phyloP scores from a whole-genome alignment of 1,140 invertebrate genomes.

The Atta cephalotes region DNA sequence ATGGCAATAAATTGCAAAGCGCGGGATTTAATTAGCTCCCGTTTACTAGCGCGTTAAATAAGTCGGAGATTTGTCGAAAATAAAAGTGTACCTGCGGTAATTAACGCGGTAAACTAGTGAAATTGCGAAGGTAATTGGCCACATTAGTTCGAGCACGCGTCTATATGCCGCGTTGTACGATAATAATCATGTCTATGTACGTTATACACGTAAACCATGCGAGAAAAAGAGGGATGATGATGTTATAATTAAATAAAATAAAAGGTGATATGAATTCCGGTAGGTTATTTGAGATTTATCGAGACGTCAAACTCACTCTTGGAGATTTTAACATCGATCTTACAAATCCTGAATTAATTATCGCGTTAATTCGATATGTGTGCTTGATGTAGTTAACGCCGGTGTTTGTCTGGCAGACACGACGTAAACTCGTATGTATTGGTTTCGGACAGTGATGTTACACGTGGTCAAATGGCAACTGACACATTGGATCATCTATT shows the following conservation, averaged over 20 bases:
- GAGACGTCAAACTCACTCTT: neutral
- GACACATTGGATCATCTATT: slow-evolving; percentile 35
- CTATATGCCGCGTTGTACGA: neutral
- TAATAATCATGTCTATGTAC: slow-evolving; percentile 15
- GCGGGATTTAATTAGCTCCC: neutral
- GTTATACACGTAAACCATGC: neutral
- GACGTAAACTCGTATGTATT: neutral
- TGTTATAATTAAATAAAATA: slow-evolving; percentile 19
- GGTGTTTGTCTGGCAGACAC: neutral
- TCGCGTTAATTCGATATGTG: neutral
- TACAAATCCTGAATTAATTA: slow-evolving; percentile 5
- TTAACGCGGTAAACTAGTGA: slow-evolving; percentile 20
- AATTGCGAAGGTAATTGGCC: slow-evolving; percentile 40
- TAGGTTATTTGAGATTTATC: neutral
- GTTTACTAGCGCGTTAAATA: slow-evolving; percentile 15
- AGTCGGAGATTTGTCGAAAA: slow-evolving; percentile 32
- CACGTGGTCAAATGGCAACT: slow-evolving; percentile 10
- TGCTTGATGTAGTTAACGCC: neutral
- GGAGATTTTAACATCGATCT: neutral
- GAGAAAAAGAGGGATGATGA: neutral
- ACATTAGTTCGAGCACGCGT: slow-evolving; percentile 32
- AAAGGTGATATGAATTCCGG: neutral
- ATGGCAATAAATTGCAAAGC: neutral
- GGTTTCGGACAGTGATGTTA: slow-evolving; percentile 29
- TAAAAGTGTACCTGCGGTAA: slow-evolving; percentile 36